These are phyloP conservation scores for Formica exsecta DNA, from an alignment of 1,140 invertebrate genomes.

Conservation along the genomic window DNA sequence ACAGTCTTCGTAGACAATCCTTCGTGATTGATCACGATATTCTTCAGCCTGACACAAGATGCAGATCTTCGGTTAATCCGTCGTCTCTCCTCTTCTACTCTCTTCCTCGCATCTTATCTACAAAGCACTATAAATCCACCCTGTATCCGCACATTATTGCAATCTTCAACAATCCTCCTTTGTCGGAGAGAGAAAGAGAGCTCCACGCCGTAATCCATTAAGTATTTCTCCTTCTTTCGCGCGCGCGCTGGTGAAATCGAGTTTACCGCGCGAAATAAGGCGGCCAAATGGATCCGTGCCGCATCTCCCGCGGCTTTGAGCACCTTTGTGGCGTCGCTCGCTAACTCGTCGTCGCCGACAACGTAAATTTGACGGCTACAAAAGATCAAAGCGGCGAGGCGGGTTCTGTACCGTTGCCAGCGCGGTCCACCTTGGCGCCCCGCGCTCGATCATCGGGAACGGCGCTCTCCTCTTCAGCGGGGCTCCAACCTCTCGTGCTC, in stretches of 20 bases:
- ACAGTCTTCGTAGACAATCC: conserved; percentile 26
- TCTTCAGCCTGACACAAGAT: conserved; percentile 50
- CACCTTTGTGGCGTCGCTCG: conserved; percentile 58
- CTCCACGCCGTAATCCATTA: conserved; percentile 46
- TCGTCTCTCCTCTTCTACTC: neutral
- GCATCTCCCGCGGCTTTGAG: conserved; percentile 26
- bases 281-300: conserved; percentile 22
- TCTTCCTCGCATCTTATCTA: neutral
- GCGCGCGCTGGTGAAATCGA: conserved; percentile 45
- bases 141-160: conserved; percentile 49
- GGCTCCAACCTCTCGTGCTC: conserved; percentile 10
- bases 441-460: conserved; percentile 38
- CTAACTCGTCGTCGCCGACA: conserved; percentile 65
- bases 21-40: conserved; percentile 57
- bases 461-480: neutral
- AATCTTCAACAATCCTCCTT: conserved; percentile 48
- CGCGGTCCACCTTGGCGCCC: neutral
- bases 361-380: conserved; percentile 77
- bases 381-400: conserved; percentile 75
- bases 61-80: conserved; percentile 51
- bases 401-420: neutral
- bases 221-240: conserved; percentile 50
- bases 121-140: conserved; percentile 50
- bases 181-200: neutral
- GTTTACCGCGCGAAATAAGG: conserved; percentile 65